Evolutionary conservation across 2,113 vertebrate genomes (phyloP), one percentile per base, ranked within the genome.

Genomic region (Mus pahari): DNA sequence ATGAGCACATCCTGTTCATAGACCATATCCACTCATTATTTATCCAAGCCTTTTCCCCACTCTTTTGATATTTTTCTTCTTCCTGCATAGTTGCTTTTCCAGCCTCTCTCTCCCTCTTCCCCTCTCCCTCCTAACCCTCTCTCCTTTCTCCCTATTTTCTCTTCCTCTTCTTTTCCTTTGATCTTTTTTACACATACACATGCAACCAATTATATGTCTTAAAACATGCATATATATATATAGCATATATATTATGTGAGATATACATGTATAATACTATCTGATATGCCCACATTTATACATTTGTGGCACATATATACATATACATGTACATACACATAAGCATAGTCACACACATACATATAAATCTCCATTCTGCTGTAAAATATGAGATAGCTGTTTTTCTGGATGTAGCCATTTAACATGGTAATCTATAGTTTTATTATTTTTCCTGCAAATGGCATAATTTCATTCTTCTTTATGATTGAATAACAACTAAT

Each of bases 71-170:
- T 31, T 20, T 81, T n/a, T 81, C 78, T 14, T 55, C 20, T 55
- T 48, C 16, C 24, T 45, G 12, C 19, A 33, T 31, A 42, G 55
- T 16, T 39, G 5, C 22, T 3, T 7, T 58, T 62, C 9, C 39
- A 39, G 11, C 8, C n/a, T 60, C 22, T 60, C n/a, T 26, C 6
- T 66, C 28, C 14, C 2, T 7, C 9, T 2, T 2, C 17, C 22
- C 17, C 11, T 8, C 10, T 8, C 10, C 39, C 16, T 7, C 8
- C 1, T 13, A 0, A 1, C 4, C 5, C 12, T 3, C 1, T 4
- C 1, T 20, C 28, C 24, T 6, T 1, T n/a, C 14, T 53, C 53
- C 53, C 53, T 53, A 11, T 77, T 22, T 53, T 20, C 28, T 26
- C 16, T n/a, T 64, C 28, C 28, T 3, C 8, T 53, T 36, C 19